Evolutionary conservation across 2,797 vertebrate genomes (phyloP), one percentile per base, ranked within the genome.

Genomic region (Protonibea diacanthus): DNA sequence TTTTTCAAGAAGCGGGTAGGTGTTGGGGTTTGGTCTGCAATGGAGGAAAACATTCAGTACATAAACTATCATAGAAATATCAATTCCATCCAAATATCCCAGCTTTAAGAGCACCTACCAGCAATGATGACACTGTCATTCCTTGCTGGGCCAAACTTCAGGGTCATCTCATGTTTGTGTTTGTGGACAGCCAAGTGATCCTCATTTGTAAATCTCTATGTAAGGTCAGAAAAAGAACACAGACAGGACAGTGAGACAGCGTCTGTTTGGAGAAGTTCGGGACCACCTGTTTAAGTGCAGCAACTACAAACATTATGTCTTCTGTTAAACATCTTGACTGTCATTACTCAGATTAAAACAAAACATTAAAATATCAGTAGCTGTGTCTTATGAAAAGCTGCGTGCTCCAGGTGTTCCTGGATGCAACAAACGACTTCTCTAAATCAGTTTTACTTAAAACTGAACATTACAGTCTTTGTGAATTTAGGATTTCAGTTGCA

Each of bases 151-250:
- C 98, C 98, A 95, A 99, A 99, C 97, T 99, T 99, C 88, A 99
- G 95, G 92, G 98, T 99, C 98, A 99, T 99, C 98, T 99, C 98
- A 97, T 99, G 98, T 95, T 99, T 99, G 95, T 99, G 98, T 94
- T 99, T 99, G 95, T 99, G 98, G 92, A 99, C 98, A 90, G 98
- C 98, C 97, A 99, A 96, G 95, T 99, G 98, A 95, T 99, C 98
- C 95, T 99, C 98, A 95, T 99, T 99, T 93, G 98, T 99, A 96
- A 99, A 99, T 95, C 98, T 97, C 98, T 99, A 91, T 75, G 40
- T 9, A 17, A 67, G 23, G 27, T 48, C 0, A 64, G 13, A 73
- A 51, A 65, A 23, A 27, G 20, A 60, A 20, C 68, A 71, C 2
- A 53, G 17, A 49, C 17, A 60, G 33, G 57, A 68, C 5, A 45